Evolutionary conservation across 2,113 vertebrate species (phyloP).

Genomic region (Pterocles burchelli): DNA sequence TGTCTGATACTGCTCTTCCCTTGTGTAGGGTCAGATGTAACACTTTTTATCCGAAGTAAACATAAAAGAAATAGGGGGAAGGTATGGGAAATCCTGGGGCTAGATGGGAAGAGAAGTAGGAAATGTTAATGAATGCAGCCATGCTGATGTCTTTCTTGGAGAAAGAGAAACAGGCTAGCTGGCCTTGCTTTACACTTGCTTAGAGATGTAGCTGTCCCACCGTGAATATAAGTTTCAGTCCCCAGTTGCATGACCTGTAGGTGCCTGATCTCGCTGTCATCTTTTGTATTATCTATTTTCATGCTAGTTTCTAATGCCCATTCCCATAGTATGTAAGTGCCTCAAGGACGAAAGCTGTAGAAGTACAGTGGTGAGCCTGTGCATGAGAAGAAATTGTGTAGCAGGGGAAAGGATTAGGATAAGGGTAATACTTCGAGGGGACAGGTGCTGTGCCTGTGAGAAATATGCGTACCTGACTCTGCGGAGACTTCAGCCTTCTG

Average conservation of each 20-base stretch:
- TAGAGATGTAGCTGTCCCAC: conserved; percentile 47
- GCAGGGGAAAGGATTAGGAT: not conserved
- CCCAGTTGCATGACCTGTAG: not conserved
- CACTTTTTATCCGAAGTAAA: conserved; percentile 14
- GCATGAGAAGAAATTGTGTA: not conserved
- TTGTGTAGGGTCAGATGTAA: not conserved
- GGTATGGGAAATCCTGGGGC: conserved; percentile 4
- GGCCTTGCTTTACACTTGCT: conserved; percentile 35
- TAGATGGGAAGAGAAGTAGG: not conserved
- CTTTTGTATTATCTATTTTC: conserved; percentile 38
- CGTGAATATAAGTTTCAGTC: conserved; percentile 21
- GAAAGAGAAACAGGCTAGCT: not conserved
- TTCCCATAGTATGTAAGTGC: conserved; percentile 28
- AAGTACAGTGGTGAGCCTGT: conserved; percentile 5
- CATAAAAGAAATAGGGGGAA: conserved; percentile 21
- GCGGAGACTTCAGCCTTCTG: not conserved
- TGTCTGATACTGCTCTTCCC: not conserved
- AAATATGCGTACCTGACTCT: not conserved
- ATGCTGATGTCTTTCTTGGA: conserved; percentile 39
- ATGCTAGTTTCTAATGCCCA: conserved; percentile 35
- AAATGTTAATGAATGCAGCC: conserved; percentile 48
- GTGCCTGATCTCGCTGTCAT: conserved; percentile 12
- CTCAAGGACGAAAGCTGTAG: conserved; percentile 34
- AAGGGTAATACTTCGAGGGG: not conserved
- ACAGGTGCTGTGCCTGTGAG: not conserved